These are phyloP conservation scores for Leptinotarsa defecta DNA, from an alignment of 1,140 invertebrate species.

Conservation along the genomic window DNA sequence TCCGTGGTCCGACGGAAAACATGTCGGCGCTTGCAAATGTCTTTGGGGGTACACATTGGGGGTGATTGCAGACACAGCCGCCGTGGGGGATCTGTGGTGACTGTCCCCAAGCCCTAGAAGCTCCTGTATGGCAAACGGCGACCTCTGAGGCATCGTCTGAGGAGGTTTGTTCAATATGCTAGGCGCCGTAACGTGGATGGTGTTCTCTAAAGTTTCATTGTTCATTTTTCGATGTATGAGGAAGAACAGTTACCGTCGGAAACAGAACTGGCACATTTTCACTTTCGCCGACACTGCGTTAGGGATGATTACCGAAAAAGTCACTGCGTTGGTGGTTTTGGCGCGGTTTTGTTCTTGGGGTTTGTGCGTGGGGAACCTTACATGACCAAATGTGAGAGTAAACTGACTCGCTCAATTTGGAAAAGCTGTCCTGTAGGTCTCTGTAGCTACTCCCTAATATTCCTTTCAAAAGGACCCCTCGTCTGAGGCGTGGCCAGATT, in stretches of 20 bases:
- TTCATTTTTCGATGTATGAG: conserved; percentile 46
- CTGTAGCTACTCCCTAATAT: conserved; percentile 56
- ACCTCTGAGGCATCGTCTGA: conserved; percentile 75
- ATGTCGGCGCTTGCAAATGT: conserved; percentile 53
- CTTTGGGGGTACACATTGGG: conserved; percentile 55
- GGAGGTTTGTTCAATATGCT: conserved; percentile 55
- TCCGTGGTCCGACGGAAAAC: conserved; percentile 55
- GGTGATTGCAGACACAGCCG: conserved; percentile 56
- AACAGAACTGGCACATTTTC: conserved; percentile 16
- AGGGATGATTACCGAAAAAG: not conserved
- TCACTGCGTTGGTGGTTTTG: not conserved
- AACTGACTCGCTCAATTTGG: conserved; percentile 54
- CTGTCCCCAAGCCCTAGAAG: conserved; percentile 74
- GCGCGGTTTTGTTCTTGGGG: conserved; percentile 14
- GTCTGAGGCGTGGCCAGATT: conserved; percentile 43
- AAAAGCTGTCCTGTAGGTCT: conserved; percentile 45
- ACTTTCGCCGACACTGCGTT: conserved; percentile 1
- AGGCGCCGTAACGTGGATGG: conserved; percentile 56
- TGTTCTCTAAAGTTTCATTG: conserved; percentile 53
- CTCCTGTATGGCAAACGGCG: conserved; percentile 91
- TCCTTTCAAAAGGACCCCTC: conserved; percentile 50
- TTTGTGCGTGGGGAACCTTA: conserved; percentile 35
- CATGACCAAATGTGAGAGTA: conserved; percentile 46
- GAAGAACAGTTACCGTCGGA: conserved; percentile 24
- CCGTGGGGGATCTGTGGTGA: conserved; percentile 59